Evolutionary conservation across 53 echinoderm and acorn worm genomes (phyloP).

Genomic region (Astropecten irregularis): DNA sequence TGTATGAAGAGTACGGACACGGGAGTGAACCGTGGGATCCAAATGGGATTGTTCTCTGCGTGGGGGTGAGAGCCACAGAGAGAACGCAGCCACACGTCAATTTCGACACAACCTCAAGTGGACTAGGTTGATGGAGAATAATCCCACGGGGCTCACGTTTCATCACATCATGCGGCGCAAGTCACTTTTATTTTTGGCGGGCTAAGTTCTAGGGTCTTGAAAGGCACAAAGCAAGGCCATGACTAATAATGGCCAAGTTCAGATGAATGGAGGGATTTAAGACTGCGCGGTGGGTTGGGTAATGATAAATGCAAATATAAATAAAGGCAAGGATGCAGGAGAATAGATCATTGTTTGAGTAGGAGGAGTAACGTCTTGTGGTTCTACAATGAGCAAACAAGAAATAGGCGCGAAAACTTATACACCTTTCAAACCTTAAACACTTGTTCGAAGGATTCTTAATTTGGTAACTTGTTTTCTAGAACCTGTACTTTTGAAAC

Average conservation of each 20-base stretch:
- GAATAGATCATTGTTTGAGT: background rate
- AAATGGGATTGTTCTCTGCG: background rate
- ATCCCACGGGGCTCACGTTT: constrained; percentile 10
- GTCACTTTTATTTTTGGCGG: constrained; percentile 42
- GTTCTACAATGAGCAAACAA: background rate
- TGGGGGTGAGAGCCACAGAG: background rate
- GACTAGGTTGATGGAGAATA: background rate
- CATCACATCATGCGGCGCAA: background rate
- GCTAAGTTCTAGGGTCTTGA: background rate
- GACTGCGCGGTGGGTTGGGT: background rate
- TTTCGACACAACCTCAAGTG: background rate
- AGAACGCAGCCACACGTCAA: background rate
- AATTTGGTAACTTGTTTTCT: no score
- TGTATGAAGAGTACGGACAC: background rate
- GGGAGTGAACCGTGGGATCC: background rate
- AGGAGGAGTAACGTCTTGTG: constrained; percentile 21
- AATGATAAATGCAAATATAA: constrained; percentile 13
- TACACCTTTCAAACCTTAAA: no score
- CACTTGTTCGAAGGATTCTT: no score
- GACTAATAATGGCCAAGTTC: no score
- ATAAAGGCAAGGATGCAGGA: background rate
- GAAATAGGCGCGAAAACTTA: constrained; percentile 27
- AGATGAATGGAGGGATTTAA: no score
- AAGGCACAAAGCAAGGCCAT: constrained; percentile 21
- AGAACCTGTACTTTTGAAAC: no score